Conservation (phyloP, 2,888 invertebrate species). For the Globia sparganii region DNA sequence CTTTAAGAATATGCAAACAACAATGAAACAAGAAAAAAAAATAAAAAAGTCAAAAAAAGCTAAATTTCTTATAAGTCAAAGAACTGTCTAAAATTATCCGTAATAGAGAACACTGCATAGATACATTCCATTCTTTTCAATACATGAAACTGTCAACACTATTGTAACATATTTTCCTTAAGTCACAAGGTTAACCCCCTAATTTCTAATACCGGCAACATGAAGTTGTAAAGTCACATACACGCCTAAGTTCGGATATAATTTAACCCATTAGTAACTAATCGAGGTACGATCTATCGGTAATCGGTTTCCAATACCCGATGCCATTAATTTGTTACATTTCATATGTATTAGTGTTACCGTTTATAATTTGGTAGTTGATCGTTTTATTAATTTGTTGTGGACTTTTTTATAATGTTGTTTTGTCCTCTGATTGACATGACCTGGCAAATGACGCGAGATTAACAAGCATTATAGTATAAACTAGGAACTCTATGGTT, state of each 20-base stretch:
- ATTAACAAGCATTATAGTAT: too few species aligned
- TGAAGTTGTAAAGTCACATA: conserved; percentile 52
- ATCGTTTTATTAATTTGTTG: conserved; percentile 43
- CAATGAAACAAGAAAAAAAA: not conserved
- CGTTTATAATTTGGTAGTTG: conserved; percentile 54
- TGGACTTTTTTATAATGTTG: not conserved
- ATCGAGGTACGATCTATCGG: conserved; percentile 66
- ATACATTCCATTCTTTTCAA: not conserved
- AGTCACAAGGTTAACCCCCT: conserved; percentile 21
- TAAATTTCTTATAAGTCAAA: not conserved
- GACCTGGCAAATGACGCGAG: too few species aligned
- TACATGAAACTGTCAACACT: not conserved
- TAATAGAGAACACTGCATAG: not conserved
- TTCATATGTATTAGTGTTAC: conserved; percentile 57
- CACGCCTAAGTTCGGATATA: conserved; percentile 65
- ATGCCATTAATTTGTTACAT: conserved; percentile 72
- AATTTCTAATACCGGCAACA: conserved; percentile 22
- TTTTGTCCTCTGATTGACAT: not conserved
- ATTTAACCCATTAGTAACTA: conserved; percentile 71
- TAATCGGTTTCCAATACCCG: conserved; percentile 76
- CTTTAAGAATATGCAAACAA: too few species aligned
- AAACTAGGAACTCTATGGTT: not conserved
- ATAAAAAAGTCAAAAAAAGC: not conserved
- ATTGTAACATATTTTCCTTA: not conserved
- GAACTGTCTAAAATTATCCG: not conserved